Conservation (phyloP, 2,797 vertebrate species). For the Peromyscus melanophrys region DNA sequence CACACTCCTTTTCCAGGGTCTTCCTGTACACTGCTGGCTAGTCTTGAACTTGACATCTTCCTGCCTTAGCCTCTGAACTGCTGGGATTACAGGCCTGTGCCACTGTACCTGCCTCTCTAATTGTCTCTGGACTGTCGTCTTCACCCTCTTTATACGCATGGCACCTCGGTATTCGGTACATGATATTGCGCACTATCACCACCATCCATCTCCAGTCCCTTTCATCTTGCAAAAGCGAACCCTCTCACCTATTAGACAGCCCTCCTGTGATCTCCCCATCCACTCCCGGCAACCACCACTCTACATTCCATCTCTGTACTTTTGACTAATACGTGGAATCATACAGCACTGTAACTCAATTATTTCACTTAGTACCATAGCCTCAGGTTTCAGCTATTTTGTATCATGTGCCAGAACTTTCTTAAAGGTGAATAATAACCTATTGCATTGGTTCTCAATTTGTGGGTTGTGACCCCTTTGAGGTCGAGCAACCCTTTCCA, state of each 20-base stretch:
- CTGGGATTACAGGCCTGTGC: not conserved
- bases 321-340: not conserved
- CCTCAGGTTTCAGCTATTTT: not conserved
- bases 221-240: not conserved
- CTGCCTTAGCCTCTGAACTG: not conserved
- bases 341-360: too few relatives aligned
- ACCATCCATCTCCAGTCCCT: not conserved
- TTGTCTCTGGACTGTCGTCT: not conserved
- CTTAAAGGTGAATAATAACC: not conserved
- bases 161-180: not conserved
- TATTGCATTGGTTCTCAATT: not conserved
- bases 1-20: not conserved
- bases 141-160: not conserved
- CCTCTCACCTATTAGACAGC: not conserved
- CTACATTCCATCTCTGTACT: not conserved
- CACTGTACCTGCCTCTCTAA: not conserved
- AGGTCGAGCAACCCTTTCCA: too few relatives aligned
- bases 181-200: not conserved
- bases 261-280: not conserved
- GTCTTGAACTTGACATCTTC: too few relatives aligned
- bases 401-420: too few relatives aligned
- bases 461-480: not conserved
- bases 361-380: too few relatives aligned
- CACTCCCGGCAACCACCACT: not conserved
- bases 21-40: not conserved